Percentiles rank a stretch among this genome's conserved stretches.
phyloP scores from a whole-genome alignment of 2,888 invertebrate genomes.

The Notodonta ziczac region DNA sequence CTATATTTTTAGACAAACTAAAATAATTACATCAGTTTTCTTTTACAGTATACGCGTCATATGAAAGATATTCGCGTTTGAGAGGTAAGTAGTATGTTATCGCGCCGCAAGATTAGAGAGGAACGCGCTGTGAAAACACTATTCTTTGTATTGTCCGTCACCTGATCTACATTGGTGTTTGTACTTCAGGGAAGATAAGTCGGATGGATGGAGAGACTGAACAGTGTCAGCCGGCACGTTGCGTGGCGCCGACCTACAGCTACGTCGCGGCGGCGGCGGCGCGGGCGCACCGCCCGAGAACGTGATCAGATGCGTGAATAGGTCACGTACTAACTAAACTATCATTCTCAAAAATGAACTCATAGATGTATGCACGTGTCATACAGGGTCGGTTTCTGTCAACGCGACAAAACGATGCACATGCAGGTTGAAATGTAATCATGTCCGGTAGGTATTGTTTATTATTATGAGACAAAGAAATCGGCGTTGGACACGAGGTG shows the following conservation, averaged over 20 bases:
- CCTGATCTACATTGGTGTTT: conserved; percentile 71
- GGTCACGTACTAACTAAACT: conserved; percentile 68
- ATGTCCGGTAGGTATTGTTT: neutral
- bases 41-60: conserved; percentile 47
- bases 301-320: conserved; percentile 64
- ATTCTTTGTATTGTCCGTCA: conserved; percentile 68
- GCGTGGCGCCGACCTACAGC: conserved; percentile 22
- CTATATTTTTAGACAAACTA: conserved; percentile 6
- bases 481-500: conserved; percentile 12
- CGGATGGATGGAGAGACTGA: conserved; percentile 36
- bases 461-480: conserved; percentile 18
- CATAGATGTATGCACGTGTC: conserved; percentile 58
- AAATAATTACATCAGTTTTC: conserved; percentile 13
- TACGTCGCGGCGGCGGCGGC: conserved; percentile 26
- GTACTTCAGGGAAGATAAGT: conserved; percentile 59
- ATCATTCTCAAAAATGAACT: conserved; percentile 54
- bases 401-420: conserved; percentile 15
- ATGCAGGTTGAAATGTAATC: conserved; percentile 9
- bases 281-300: conserved; percentile 29
- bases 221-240: conserved; percentile 42
- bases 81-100: conserved; percentile 56
- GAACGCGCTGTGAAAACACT: conserved; percentile 75
- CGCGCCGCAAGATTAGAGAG: conserved; percentile 67
- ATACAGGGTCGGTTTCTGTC: conserved; percentile 7
- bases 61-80: conserved; percentile 58